Evolutionary conservation across 2,888 invertebrate genomes (phyloP), one percentile per base, ranked within the genome.

Genomic region (Cerastoderma edule): DNA sequence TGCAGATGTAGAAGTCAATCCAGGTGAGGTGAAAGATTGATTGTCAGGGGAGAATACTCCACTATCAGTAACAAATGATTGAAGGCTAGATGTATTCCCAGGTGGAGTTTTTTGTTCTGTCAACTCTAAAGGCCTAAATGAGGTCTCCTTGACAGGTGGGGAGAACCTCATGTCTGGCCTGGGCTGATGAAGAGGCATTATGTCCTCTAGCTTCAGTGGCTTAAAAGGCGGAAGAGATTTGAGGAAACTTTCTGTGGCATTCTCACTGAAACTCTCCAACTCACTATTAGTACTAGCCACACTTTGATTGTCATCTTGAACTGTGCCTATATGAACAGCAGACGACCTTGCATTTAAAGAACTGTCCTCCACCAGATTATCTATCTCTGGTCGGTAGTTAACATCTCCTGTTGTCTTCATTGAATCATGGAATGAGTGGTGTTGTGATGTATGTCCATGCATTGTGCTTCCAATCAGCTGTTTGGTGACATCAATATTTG

Each of bases 391-490:
- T n/a, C n/a, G n/a, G n/a, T n/a, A n/a, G n/a, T n/a, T n/a, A n/a
- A n/a, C n/a, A n/a, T n/a, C n/a, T n/a, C n/a, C n/a, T n/a, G n/a
- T n/a, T n/a, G n/a, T n/a, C n/a, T n/a, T n/a, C n/a, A n/a, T n/a
- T n/a, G n/a, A n/a, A n/a, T n/a, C n/a, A n/a, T n/a, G n/a, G n/a
- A n/a, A n/a, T n/a, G n/a, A n/a, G n/a, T n/a, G n/a, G n/a, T n/a
- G n/a, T n/a, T n/a, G 48, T 16, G 65, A 30, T 16, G n/a, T 22
- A 46, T 28, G 8, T 16, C 46, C 28, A 5, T 48, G 65, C 1
- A 48, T 65, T 24, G 27, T 27, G 30, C 48, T 88, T 22, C 88
- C 86, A 60, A 92, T 87, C 4, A 92, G 85, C 79, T 91, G 90
- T 50, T 64, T 74, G 8, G 80, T 67, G 24, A 67, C 63, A 1